Evolutionary conservation across 2,113 vertebrate genomes (phyloP).

Genomic region (Pimephales promelas): DNA sequence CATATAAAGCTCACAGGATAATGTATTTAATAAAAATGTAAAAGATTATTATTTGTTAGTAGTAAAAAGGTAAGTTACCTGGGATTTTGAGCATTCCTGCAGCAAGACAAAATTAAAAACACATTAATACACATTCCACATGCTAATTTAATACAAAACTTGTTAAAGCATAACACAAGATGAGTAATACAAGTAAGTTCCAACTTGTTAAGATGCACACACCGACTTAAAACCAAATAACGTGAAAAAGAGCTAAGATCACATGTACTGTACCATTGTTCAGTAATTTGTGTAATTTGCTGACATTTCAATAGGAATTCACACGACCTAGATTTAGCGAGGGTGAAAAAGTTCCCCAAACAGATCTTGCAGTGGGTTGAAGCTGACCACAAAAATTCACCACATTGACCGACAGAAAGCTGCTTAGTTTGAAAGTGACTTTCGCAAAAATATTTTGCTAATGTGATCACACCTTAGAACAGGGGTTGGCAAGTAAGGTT

Average conservation of each 20-base stretch:
- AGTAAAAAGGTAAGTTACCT: constrained; percentile 46
- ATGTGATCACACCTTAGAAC: background rate
- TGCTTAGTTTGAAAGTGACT: background rate
- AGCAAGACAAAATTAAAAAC: background rate
- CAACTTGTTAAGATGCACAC: background rate
- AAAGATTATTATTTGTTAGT: background rate
- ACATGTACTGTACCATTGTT: background rate
- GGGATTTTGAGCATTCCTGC: constrained; percentile 55
- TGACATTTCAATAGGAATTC: background rate
- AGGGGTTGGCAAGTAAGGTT: too few relatives aligned
- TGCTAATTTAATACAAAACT: background rate
- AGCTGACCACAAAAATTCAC: background rate
- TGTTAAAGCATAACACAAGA: background rate
- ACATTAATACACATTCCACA: background rate
- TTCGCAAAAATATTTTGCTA: background rate
- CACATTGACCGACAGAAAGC: background rate
- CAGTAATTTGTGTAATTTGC: background rate
- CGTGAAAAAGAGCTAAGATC: background rate
- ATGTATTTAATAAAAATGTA: too few relatives aligned
- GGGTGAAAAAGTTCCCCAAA: background rate
- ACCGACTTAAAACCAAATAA: background rate
- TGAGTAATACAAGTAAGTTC: background rate
- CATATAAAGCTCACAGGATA: background rate
- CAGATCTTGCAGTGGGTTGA: too few relatives aligned
- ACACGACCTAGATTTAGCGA: background rate